Conservation (phyloP, 1,140 invertebrate species). For the Zophobas atratus region DNA sequence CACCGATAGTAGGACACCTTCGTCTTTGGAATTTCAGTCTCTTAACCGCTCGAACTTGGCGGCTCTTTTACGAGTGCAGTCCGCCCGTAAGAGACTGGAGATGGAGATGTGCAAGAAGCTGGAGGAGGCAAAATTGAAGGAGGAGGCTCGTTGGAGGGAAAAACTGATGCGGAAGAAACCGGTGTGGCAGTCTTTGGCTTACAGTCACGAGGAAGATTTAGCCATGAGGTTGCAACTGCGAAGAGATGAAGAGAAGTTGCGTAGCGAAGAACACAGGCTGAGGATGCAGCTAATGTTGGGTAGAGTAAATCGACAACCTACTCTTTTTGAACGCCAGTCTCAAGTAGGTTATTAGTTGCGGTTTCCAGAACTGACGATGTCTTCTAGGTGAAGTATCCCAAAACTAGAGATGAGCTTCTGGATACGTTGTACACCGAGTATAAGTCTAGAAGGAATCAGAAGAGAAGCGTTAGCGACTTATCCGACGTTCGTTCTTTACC, state of each 20-base stretch:
- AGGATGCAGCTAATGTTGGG: conserved; percentile 82
- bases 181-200: conserved; percentile 78
- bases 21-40: conserved; percentile 68
- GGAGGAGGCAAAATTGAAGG: conserved; percentile 73
- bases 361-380: neutral
- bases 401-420: conserved; percentile 60
- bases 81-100: conserved; percentile 76
- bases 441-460: conserved; percentile 30
- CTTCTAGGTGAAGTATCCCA: conserved; percentile 59
- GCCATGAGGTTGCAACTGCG: conserved; percentile 76
- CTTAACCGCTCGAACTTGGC: conserved; percentile 78
- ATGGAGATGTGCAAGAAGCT: conserved; percentile 73
- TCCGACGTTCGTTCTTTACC: conserved; percentile 54
- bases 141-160: conserved; percentile 73
- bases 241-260: conserved; percentile 77
- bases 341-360: conserved; percentile 68
- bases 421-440: conserved; percentile 60
- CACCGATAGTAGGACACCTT: conserved; percentile 66
- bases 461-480: conserved; percentile 54
- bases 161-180: conserved; percentile 76
- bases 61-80: conserved; percentile 79
- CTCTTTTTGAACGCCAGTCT: conserved; percentile 80
- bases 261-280: conserved; percentile 76
- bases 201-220: conserved; percentile 79
- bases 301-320: conserved; percentile 78